phyloP scores from a whole-genome alignment of 2,888 invertebrate genomes.

The Papilio demoleus region DNA sequence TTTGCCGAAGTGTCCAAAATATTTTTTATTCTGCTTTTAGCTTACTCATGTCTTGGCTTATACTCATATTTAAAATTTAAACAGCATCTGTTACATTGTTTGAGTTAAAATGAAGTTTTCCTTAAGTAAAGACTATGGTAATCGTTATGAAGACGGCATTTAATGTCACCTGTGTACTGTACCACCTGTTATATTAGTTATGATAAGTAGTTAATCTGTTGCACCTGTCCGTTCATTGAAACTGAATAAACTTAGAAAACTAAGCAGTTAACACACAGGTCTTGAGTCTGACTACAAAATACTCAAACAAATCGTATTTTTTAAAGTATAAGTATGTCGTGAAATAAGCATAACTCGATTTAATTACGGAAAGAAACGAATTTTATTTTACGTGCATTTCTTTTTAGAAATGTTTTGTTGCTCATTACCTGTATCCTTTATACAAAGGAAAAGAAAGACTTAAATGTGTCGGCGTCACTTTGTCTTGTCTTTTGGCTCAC shows the following conservation, averaged over 20 bases:
- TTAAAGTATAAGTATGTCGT: no score
- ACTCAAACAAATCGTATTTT: no score
- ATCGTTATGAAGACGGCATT: conserved; percentile 66
- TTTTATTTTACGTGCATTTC: no score
- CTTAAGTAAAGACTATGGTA: conserved; percentile 65
- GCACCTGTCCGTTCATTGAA: neutral
- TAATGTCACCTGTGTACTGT: conserved; percentile 65
- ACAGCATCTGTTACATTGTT: conserved; percentile 1
- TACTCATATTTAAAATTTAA: neutral
- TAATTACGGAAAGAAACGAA: no score
- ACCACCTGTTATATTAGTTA: neutral
- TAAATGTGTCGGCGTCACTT: conserved; percentile 27
- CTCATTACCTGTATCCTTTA: conserved; percentile 28
- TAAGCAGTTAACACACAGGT: no score
- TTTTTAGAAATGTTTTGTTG: conserved; percentile 11
- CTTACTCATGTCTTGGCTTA: no score
- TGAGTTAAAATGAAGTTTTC: conserved; percentile 50
- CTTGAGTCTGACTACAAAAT: no score
- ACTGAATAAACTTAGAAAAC: conserved; percentile 32
- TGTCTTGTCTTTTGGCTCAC: conserved; percentile 26
- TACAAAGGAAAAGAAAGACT: conserved; percentile 26
- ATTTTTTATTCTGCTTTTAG: no score
- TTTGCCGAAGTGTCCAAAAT: no score
- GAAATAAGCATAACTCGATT: no score
- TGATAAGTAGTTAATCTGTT: neutral